These are phyloP conservation scores for Gymnocheta viridis DNA, from an alignment of 2,888 invertebrate species.

Conservation along the genomic window DNA sequence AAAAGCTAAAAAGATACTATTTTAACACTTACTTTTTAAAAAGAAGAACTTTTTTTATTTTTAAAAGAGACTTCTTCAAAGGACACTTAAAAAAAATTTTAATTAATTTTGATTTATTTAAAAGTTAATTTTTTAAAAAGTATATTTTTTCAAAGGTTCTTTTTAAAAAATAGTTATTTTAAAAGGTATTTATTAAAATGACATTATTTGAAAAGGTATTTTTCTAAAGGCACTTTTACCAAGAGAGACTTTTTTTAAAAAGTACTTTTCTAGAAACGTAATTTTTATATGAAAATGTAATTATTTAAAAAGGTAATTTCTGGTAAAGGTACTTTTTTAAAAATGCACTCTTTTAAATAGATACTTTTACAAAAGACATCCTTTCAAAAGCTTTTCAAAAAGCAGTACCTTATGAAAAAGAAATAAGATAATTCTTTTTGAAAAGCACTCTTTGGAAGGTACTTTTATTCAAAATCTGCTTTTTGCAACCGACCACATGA, in stretches of 20 bases:
- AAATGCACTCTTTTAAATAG: background rate
- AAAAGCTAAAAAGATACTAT: too few species aligned
- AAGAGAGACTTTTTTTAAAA: background rate
- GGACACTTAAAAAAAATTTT: too few species aligned
- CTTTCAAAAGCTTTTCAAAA: background rate
- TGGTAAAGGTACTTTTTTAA: background rate
- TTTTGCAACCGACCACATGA: too few species aligned
- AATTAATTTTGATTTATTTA: too few species aligned
- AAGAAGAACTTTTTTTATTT: background rate
- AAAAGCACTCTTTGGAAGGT: background rate
- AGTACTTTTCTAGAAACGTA: background rate
- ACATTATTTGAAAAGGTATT: background rate
- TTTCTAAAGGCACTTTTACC: background rate
- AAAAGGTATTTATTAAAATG: too few species aligned
- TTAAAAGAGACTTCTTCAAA: background rate
- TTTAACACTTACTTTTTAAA: background rate
- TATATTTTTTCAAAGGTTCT: background rate
- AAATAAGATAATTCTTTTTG: too few species aligned
- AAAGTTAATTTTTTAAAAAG: background rate
- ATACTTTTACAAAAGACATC: background rate
- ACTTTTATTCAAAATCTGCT: background rate
- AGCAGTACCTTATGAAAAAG: too few species aligned
- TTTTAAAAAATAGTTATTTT: background rate
- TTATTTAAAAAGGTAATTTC: background rate
- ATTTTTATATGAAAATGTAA: background rate